phyloP scores from a whole-genome alignment of 2,888 invertebrate species.

The Eretmocerus hayati region DNA sequence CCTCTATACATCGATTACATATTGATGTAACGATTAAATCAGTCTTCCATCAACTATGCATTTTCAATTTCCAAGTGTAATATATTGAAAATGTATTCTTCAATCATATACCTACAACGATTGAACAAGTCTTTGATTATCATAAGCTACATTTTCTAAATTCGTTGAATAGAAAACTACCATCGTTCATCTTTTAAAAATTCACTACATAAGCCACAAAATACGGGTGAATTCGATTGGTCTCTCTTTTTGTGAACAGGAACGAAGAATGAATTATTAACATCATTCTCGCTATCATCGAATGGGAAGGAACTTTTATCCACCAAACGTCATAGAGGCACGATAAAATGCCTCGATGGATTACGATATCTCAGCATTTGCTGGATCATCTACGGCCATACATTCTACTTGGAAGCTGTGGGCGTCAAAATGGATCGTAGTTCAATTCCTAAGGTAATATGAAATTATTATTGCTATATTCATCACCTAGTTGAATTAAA shows the following conservation, averaged over 20 bases:
- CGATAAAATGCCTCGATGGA: constrained; percentile 45
- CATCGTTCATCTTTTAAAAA: too few relatives aligned
- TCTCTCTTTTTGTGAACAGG: neutral
- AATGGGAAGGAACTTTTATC: constrained; percentile 39
- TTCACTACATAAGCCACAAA: too few relatives aligned
- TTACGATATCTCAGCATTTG: constrained; percentile 43
- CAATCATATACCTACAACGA: too few relatives aligned
- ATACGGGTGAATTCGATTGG: too few relatives aligned
- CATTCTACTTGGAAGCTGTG: constrained; percentile 31
- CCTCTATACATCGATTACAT: constrained; percentile 7
- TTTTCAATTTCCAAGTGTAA: neutral
- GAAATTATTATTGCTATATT: too few relatives aligned
- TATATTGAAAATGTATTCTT: neutral
- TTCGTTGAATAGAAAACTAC: too few relatives aligned
- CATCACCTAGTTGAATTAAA: too few relatives aligned
- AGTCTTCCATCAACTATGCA: neutral
- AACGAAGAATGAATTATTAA: constrained; percentile 15
- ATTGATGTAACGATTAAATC: constrained; percentile 1
- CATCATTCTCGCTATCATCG: constrained; percentile 42
- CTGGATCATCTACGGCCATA: constrained; percentile 43
- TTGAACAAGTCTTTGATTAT: neutral
- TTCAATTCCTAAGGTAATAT: constrained; percentile 28
- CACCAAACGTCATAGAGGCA: constrained; percentile 26
- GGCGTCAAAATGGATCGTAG: constrained; percentile 31
- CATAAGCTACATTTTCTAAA: too few relatives aligned